Base-by-base conservation (phyloP, 2,797 vertebrate species). In the Catamblyrhynchus diadema region DNA sequence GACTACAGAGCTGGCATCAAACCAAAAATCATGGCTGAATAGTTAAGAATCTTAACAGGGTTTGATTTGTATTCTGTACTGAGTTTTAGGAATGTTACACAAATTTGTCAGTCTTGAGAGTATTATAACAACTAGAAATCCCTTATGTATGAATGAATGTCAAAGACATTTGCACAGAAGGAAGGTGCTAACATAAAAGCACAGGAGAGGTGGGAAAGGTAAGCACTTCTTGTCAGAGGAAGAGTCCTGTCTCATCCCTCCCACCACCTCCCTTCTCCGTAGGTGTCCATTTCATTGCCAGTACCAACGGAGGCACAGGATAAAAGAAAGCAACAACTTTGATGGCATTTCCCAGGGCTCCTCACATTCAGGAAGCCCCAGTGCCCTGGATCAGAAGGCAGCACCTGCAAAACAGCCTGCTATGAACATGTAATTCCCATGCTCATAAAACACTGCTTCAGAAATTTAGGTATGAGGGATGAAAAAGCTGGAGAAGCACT, bases 271-370 rank as follows among this genome's bases (percentile, higher is more conserved):
- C 20, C 27, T 41, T 71, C 61, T 71, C 35, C 0, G 0, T 3
- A 53, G n/a, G 10, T 30, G 22, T 44, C 56, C 60, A 62, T 28
- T 37, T 60, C 18, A 70, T 21, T 41, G 18, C 21, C 66, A 57
- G 10, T 27, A 86, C 16, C 23, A 35, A 64, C 1, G 0, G 6
- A 71, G 28, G 45, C 33, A 77, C 0, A 0, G 15, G 33, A 72
- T 9, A 77, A 73, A 77, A 56, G 33, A 17, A 48, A 53, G 27
- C 0, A 0, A 57, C 30, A 83, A 50, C 12, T 45, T 2, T 7
- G 30, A 65, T 6, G 32, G n/a, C 13, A 22, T 48, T 69, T 83
- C n/a, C 35, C 56, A 74, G n/a, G 83, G 30, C 12, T 77, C 61
- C 35, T 80, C 57, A 66, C 11, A 59, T 59, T 81, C 57, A 22